Evolutionary conservation across 2,797 vertebrate species (phyloP).

Genomic region (Rachycentron canadum): DNA sequence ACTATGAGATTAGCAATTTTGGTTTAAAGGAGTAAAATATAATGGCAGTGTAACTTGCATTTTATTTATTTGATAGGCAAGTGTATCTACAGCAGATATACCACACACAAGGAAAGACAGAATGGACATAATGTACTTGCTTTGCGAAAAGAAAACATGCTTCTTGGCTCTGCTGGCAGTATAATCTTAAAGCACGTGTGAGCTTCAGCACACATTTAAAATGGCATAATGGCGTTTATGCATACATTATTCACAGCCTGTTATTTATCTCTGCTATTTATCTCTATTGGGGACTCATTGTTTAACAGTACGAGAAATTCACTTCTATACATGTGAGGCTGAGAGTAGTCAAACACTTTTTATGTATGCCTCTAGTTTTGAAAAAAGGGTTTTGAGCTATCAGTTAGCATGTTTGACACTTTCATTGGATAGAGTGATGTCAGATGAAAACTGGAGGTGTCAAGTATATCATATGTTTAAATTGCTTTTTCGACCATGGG

Average conservation of each 20-base stretch:
- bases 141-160: background rate
- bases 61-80: background rate
- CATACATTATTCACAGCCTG: background rate
- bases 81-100: background rate
- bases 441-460: background rate
- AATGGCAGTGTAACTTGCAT: background rate
- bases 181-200: background rate
- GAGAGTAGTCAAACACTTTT: background rate
- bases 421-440: background rate
- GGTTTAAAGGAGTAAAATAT: background rate
- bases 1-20: background rate
- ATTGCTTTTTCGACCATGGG: background rate
- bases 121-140: background rate
- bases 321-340: background rate
- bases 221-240: slow-evolving; percentile 11
- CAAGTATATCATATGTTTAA: background rate
- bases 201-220: slow-evolving; percentile 19
- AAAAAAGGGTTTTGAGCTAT: background rate
- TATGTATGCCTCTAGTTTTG: background rate
- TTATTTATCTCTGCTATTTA: slow-evolving; percentile 14
- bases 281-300: background rate
- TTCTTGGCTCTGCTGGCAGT: background rate
- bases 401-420: background rate
- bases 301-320: background rate
- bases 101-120: background rate